phyloP scores from a whole-genome alignment of 2,113 vertebrate genomes.

The Rattus norvegicus region GRCr8 NC_086032.1:17987001-17987500 shows the following conservation, averaged over 20 bases:
- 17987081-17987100: not conserved
- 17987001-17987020: not conserved
- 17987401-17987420: not conserved
- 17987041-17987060: not conserved
- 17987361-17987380: not conserved
- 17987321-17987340: not conserved
- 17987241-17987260: not conserved
- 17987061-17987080: not conserved
- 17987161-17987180: not conserved
- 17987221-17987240: not conserved
- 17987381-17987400: slow-evolving; percentile 8
- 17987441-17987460: not conserved
- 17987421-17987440: not conserved
- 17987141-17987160: slow-evolving; percentile 19
- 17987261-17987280: not conserved
- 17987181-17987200: not conserved
- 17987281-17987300: slow-evolving; percentile 12
- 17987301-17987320: not conserved
- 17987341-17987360: slow-evolving; percentile 11
- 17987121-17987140: not conserved
- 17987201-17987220: slow-evolving; percentile 8
- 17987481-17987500: not conserved
- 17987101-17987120: no score
- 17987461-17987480: not conserved
- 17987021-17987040: not conserved